Percentiles rank a stretch among this genome's conserved stretches.
phyloP scores from a whole-genome alignment of 37 sponge, comb jelly and placozoan species.

The Spongia lamella region DNA sequence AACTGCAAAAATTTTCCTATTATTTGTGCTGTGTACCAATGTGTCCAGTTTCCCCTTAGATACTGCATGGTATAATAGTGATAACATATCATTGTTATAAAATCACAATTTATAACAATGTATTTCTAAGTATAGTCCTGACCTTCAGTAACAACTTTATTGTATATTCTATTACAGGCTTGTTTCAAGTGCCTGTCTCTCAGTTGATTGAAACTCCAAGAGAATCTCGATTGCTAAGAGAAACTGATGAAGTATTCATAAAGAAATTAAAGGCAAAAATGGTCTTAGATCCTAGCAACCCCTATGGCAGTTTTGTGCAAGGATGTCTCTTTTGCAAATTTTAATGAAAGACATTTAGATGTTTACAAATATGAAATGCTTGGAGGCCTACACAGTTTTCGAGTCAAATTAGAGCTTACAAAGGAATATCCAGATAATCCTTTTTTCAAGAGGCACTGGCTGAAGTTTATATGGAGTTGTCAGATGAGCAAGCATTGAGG shows the following conservation, averaged over 20 bases:
- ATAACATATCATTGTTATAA: no score
- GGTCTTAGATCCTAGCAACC: no score
- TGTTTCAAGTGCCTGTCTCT: conserved; percentile 8
- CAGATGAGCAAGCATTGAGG: conserved; percentile 26
- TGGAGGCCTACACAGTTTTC: conserved; percentile 42
- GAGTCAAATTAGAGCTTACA: conserved; percentile 2
- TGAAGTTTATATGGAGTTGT: conserved; percentile 34
- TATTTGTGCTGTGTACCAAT: no score
- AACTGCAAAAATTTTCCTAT: no score
- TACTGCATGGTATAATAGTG: no score
- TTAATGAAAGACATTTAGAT: conserved; percentile 20
- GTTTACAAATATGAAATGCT: conserved; percentile 61
- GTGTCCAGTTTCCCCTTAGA: no score
- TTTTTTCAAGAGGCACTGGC: conserved; percentile 2
- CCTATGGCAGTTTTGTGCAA: conserved; percentile 19
- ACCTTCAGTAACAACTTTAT: no score
- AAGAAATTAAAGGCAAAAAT: background rate
- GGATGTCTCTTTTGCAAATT: conserved; percentile 6
- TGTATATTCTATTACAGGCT: background rate
- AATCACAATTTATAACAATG: no score
- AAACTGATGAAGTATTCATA: conserved; percentile 22
- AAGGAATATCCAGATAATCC: conserved; percentile 32
- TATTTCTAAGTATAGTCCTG: no score
- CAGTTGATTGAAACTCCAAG: conserved; percentile 4
- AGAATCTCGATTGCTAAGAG: conserved; percentile 18